Conservation (phyloP, 2,113 vertebrate species). For the Micronycteris hirsuta region DNA sequence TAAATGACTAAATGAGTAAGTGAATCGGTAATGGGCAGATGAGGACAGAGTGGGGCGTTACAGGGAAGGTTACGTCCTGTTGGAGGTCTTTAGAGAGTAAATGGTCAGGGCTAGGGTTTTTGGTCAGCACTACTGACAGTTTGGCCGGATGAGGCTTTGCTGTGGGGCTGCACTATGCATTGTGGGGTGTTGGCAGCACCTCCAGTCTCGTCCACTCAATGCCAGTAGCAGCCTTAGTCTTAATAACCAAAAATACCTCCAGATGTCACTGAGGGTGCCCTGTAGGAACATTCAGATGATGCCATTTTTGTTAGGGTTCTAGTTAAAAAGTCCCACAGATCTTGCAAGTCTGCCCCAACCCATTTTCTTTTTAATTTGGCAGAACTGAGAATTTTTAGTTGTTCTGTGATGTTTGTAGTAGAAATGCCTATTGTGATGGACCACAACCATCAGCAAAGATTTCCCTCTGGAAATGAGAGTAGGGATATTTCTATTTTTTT, state of each 20-base stretch:
- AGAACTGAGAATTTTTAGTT: neutral
- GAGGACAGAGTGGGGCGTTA: accelerated
- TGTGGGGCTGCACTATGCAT: accelerated
- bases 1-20: accelerated
- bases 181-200: accelerated
- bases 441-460: neutral
- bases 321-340: neutral
- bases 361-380: neutral
- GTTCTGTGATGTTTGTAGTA: accelerated
- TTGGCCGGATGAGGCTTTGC: no score
- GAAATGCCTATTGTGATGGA: neutral
- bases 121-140: accelerated
- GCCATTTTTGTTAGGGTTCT: neutral
- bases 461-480: neutral
- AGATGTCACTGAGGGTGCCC: accelerated
- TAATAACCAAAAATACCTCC: neutral
- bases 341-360: neutral
- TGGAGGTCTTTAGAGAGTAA: no score
- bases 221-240: neutral
- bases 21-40: accelerated
- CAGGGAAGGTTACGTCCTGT: neutral
- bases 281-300: accelerated
- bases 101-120: accelerated
- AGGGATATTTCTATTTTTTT: neutral
- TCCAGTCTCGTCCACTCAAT: accelerated